Evolutionary conservation across 2,113 vertebrate species (phyloP).

Genomic region (Tachycineta bicolor): DNA sequence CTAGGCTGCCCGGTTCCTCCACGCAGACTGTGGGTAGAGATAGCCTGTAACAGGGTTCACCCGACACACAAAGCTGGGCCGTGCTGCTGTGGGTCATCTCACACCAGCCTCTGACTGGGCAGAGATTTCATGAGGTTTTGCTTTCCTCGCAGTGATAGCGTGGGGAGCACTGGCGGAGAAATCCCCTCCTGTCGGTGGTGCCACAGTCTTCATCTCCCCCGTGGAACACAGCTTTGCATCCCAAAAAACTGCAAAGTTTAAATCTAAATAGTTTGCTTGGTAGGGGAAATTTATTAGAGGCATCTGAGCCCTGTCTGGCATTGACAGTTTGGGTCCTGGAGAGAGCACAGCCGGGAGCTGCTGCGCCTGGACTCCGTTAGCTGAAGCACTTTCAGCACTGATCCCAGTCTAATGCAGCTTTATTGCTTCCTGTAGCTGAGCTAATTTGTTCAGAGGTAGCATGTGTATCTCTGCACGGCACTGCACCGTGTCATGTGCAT

Average conservation of each 20-base stretch:
- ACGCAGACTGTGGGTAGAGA: not conserved
- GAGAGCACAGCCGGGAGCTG: not conserved
- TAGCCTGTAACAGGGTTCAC: not conserved
- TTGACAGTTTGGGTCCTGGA: not conserved
- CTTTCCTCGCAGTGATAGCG: rapidly evolving
- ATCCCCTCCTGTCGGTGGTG: not conserved
- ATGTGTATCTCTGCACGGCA: not conserved
- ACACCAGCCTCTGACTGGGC: not conserved
- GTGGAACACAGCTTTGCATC: rapidly evolving
- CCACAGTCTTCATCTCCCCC: not conserved
- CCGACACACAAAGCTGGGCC: not conserved
- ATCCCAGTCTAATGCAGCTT: conserved; percentile 3
- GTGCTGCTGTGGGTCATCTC: not conserved
- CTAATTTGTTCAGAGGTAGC: conserved; percentile 52
- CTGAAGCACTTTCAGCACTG: not conserved
- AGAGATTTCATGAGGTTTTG: not conserved
- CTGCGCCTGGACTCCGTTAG: not conserved
- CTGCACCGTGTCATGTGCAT: not conserved
- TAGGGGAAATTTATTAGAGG: not conserved
- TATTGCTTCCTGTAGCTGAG: conserved; percentile 46
- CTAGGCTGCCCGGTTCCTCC: not conserved
- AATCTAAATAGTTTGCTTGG: not conserved
- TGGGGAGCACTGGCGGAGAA: not conserved
- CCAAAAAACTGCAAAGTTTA: not conserved
- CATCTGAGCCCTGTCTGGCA: not conserved